Conservation (phyloP, 2,113 vertebrate species). For the Phylloscopus whistleri region DNA sequence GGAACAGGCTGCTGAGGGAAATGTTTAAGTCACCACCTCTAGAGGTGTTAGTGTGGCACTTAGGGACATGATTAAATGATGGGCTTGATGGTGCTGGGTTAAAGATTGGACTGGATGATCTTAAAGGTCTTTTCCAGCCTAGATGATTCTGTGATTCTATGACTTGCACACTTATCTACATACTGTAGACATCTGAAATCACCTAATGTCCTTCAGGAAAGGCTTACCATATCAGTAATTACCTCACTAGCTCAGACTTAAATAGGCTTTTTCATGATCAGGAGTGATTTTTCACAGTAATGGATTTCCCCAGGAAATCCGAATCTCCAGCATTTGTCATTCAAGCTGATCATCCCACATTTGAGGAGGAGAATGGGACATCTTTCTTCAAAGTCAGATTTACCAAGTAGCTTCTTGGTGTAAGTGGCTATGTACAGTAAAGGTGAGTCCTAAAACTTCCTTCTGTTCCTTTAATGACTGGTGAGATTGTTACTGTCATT, state of each 20-base stretch:
- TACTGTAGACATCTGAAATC: neutral
- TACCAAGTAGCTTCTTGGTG: neutral
- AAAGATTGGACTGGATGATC: neutral
- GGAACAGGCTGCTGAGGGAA: neutral
- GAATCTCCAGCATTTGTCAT: neutral
- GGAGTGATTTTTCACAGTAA: neutral
- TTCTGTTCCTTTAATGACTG: neutral
- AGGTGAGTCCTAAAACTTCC: neutral
- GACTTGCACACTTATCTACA: neutral
- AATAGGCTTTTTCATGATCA: neutral
- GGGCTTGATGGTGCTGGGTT: neutral
- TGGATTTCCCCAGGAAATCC: neutral
- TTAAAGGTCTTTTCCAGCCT: neutral
- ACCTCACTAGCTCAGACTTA: neutral
- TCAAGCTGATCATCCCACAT: neutral
- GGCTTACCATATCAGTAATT: neutral
- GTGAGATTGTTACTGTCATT: neutral
- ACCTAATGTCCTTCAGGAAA: neutral
- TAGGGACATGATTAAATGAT: neutral
- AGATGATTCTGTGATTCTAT: neutral
- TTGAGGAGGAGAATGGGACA: neutral
- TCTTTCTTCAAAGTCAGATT: neutral
- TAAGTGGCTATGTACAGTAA: neutral
- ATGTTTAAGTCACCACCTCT: neutral
- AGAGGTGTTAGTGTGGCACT: neutral